Conservation (phyloP, 2,113 vertebrate genomes). For the Antidorcas marsupialis region DNA sequence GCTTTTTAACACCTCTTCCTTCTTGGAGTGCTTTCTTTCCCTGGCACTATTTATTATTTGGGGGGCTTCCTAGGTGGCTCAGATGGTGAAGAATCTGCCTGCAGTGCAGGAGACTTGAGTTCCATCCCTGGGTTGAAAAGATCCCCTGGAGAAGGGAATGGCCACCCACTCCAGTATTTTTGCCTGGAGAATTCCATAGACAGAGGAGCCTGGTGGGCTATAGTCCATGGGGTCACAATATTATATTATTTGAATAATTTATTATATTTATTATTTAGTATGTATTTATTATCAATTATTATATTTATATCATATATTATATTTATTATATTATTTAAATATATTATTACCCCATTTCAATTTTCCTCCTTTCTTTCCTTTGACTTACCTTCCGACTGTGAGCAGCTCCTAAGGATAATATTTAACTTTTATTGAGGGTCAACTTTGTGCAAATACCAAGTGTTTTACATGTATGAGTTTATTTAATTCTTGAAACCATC, state of each 20-base stretch:
- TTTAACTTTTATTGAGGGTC: not conserved
- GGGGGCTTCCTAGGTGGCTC: not conserved
- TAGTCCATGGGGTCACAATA: not conserved
- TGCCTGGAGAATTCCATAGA: not conserved
- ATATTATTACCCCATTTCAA: not conserved
- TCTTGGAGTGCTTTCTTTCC: not conserved
- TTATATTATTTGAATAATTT: not conserved
- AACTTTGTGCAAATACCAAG: not conserved
- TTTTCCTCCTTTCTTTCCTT: not conserved
- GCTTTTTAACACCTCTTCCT: not conserved
- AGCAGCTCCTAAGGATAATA: not conserved
- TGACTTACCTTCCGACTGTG: not conserved
- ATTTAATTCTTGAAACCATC: no score
- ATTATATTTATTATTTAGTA: not conserved
- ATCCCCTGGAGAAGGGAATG: not conserved
- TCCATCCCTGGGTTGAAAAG: not conserved
- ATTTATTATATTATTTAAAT: not conserved
- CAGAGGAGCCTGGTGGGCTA: not conserved
- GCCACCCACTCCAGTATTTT: not conserved
- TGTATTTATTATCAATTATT: not conserved
- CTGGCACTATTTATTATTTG: not conserved
- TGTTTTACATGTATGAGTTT: not conserved
- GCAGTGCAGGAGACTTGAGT: not conserved
- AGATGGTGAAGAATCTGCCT: not conserved
- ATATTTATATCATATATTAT: not conserved